phyloP scores from a whole-genome alignment of 2,888 invertebrate species.

The Epistrophella euchroma region DNA sequence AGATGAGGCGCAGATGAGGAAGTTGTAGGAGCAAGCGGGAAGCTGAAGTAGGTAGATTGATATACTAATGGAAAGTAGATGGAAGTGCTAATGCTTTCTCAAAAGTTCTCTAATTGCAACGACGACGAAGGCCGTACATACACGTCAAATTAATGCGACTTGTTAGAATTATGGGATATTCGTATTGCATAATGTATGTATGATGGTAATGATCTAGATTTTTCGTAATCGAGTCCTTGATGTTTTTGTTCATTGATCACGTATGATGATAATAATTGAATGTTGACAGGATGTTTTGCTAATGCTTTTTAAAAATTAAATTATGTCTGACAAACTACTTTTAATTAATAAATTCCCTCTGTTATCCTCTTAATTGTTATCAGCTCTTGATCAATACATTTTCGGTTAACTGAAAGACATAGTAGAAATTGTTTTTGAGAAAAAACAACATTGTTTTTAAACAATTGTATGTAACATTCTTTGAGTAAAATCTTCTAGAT shows the following conservation, averaged over 20 bases:
- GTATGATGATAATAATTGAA: neutral
- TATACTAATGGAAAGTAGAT: constrained; percentile 62
- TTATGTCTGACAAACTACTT: neutral
- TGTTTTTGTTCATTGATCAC: neutral
- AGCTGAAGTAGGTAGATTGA: constrained; percentile 23
- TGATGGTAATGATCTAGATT: constrained; percentile 4
- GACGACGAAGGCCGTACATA: neutral
- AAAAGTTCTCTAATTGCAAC: constrained; percentile 67
- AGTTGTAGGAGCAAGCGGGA: neutral
- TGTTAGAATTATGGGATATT: constrained; percentile 16
- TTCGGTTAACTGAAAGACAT: too few relatives aligned
- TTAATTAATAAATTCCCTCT: too few relatives aligned
- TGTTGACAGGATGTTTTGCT: neutral
- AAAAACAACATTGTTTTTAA: too few relatives aligned
- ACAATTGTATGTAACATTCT: too few relatives aligned
- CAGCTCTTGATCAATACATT: too few relatives aligned
- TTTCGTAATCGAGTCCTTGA: neutral
- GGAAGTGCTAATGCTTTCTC: constrained; percentile 67
- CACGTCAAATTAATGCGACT: constrained; percentile 40
- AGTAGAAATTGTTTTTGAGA: too few relatives aligned
- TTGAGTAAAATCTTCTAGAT: too few relatives aligned
- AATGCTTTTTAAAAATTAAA: neutral
- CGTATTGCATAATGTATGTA: neutral
- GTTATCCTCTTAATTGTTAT: too few relatives aligned
- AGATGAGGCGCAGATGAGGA: neutral